Conservation (phyloP, 2,888 invertebrate species). For the Sympetrum striolatum region DNA sequence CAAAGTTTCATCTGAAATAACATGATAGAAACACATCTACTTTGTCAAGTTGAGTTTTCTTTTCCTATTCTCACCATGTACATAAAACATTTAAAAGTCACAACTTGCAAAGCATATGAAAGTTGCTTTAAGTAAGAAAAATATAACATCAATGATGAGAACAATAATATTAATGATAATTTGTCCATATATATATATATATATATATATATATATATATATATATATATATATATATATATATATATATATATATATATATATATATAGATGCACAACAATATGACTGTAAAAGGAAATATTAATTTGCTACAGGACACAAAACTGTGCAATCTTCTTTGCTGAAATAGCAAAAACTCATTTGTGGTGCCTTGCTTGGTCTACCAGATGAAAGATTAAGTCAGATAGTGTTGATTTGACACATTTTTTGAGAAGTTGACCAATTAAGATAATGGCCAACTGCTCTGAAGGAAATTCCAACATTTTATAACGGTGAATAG, state of each 20-base stretch:
- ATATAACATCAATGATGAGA: slow-evolving; percentile 44
- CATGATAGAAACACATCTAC: slow-evolving; percentile 10
- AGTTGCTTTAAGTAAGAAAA: slow-evolving; percentile 43
- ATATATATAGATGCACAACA: slow-evolving; percentile 26
- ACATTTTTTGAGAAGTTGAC: slow-evolving; percentile 31
- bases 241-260: slow-evolving; percentile 18
- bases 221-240: background rate
- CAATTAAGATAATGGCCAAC: background rate
- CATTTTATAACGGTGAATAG: slow-evolving; percentile 44
- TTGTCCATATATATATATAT: slow-evolving; percentile 19
- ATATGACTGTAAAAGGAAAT: slow-evolving; percentile 42
- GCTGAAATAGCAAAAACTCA: slow-evolving; percentile 41
- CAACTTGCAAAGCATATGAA: slow-evolving; percentile 44
- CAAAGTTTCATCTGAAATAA: background rate
- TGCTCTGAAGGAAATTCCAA: slow-evolving; percentile 30
- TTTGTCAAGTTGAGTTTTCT: slow-evolving; percentile 43
- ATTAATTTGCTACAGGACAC: slow-evolving; percentile 43
- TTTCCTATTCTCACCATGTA: slow-evolving; percentile 43
- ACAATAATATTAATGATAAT: slow-evolving; percentile 43
- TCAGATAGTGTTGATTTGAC: slow-evolving; percentile 40
- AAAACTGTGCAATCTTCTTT: slow-evolving; percentile 32
- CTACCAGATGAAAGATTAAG: slow-evolving; percentile 40
- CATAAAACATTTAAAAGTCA: slow-evolving; percentile 44
- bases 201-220: slow-evolving; percentile 16
- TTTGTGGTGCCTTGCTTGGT: slow-evolving; percentile 41